Conservation (phyloP, 2,888 invertebrate genomes). For the Acanthopleura granulata region DNA sequence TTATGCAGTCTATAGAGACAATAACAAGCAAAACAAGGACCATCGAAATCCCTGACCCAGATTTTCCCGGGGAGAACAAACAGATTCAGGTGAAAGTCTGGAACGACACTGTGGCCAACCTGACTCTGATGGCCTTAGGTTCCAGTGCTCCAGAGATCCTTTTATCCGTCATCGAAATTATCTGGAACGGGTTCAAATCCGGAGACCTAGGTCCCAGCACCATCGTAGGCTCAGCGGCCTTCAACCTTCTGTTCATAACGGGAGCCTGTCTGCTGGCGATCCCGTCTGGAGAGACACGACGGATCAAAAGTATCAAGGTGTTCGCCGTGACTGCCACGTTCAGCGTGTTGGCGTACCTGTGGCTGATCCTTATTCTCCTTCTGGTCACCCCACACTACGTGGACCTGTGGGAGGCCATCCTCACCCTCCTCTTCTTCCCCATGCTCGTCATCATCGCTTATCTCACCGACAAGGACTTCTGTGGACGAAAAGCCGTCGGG, state of each 20-base stretch:
- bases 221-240: slow-evolving; percentile 75
- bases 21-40: slow-evolving; percentile 73
- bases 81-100: slow-evolving; percentile 73
- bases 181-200: slow-evolving; percentile 67
- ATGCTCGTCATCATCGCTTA: slow-evolving; percentile 74
- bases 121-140: slow-evolving; percentile 74
- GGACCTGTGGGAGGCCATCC: slow-evolving; percentile 75
- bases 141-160: slow-evolving; percentile 75
- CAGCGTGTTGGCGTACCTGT: slow-evolving; percentile 74
- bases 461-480: slow-evolving; percentile 72
- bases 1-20: slow-evolving; percentile 75
- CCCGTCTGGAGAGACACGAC: slow-evolving; percentile 68
- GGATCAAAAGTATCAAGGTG: slow-evolving; percentile 71
- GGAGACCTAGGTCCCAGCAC: slow-evolving; percentile 74
- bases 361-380: slow-evolving; percentile 73
- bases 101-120: slow-evolving; percentile 75
- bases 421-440: slow-evolving; percentile 75
- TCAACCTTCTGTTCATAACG: slow-evolving; percentile 74
- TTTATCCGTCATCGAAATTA: slow-evolving; percentile 73
- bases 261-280: slow-evolving; percentile 73
- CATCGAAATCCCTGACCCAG: slow-evolving; percentile 61
- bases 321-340: slow-evolving; percentile 69
- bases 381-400: slow-evolving; percentile 69
- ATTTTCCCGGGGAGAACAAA: slow-evolving; percentile 45
- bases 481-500: slow-evolving; percentile 33